Base-by-base conservation (phyloP, 2,113 vertebrate species). In the Dipodomys stephensi region DNA sequence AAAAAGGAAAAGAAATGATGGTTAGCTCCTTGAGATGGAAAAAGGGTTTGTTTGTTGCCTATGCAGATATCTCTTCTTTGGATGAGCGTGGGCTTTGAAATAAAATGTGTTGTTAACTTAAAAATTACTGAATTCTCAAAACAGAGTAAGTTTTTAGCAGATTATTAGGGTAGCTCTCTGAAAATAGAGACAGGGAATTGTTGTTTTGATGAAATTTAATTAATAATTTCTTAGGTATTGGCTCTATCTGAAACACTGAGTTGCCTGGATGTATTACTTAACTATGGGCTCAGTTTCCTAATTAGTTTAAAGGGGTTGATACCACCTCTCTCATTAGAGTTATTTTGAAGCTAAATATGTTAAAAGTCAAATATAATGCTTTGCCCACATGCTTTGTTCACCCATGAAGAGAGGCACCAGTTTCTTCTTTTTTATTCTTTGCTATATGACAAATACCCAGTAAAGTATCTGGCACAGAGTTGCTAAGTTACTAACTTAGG, bases 201-300 rank as follows among this genome's bases (percentile, higher is more conserved):
- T 91, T 88, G 22, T 89, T 94, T 94, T 83, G 22, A 91, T 68
- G 57, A 94, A 39, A 86, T 65, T 88, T 73, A 65, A 25, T 90
- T 96, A 7, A 57, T n/a, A 64, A 35, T 64, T 90, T 85, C 44
- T 87, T 81, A 69, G 87, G 46, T 15, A 27, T 76, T 84, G 68
- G 62, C 23, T 89, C 46, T 91, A 23, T 82, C 76, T 94, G 44
- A 32, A 35, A 6, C 27, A 73, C 22, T 44, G 19, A 87, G 53
- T 91, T 83, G 78, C 62, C 57, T 83, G 46, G 11, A 35, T 64
- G 13, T 83, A 11, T 92, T 90, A 71, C 9, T 79, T 92, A 90
- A 81, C 49, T 81, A 77, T 64, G 91, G 74, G 46, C 35, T 20
- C 15, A 22, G 35, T 88, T 94, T 97, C 46, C n/a, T 72, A 62